These are phyloP conservation scores for Ictidomys tridecemlineatus DNA, from an alignment of 2,113 vertebrate species.

Conservation along the genomic window DNA sequence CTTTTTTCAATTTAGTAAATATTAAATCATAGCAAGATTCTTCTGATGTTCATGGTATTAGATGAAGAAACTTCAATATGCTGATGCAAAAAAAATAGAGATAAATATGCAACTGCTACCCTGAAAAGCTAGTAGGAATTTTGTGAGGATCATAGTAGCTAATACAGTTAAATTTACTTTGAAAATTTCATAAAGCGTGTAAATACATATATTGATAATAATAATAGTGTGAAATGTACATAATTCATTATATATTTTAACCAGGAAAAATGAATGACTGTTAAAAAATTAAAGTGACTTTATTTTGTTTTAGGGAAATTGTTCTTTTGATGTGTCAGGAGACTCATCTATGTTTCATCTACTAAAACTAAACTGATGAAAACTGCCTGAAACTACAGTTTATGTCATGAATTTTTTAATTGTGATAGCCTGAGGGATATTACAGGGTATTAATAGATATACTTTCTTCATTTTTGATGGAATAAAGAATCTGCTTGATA, in stretches of 20 bases:
- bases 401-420: constrained; percentile 29
- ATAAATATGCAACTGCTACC: background rate
- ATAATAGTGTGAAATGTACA: background rate
- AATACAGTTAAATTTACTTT: constrained; percentile 6
- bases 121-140: background rate
- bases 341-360: constrained; percentile 54
- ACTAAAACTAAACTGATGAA: constrained; percentile 47
- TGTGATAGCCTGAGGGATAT: constrained; percentile 33
- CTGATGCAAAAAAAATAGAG: background rate
- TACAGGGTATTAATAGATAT: constrained; percentile 36
- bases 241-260: constrained; percentile 12
- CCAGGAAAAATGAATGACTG: background rate
- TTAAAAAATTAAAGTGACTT: background rate
- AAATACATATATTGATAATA: constrained; percentile 20
- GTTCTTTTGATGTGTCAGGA: constrained; percentile 32
- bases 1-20: constrained; percentile 25
- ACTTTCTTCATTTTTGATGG: constrained; percentile 66
- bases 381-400: constrained; percentile 19
- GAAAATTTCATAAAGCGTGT: background rate
- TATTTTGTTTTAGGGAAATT: constrained; percentile 21
- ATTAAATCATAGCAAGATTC: background rate
- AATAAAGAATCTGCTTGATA: constrained; percentile 61
- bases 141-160: background rate
- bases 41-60: background rate
- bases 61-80: background rate